Percentiles rank a stretch among this genome's conserved stretches.
phyloP scores from a whole-genome alignment of 2,113 vertebrate genomes.

The Garra rufa region DNA sequence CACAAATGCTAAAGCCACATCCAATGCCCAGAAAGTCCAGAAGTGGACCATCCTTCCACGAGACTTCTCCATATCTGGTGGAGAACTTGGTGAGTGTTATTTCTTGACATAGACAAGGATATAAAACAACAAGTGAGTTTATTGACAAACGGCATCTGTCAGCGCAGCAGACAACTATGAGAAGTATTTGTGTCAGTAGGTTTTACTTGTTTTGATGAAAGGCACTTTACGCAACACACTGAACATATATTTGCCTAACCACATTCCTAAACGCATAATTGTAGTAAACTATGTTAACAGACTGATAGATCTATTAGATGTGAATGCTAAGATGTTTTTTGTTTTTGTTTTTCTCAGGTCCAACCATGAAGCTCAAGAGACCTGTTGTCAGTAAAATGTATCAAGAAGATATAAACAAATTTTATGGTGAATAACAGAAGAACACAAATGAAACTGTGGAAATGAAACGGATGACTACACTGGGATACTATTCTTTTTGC shows the following conservation, averaged over 20 bases:
- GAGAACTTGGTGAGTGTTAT: conserved; percentile 76
- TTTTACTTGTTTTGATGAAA: background rate
- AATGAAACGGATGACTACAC: background rate
- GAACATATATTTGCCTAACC: background rate
- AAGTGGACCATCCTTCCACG: conserved; percentile 73
- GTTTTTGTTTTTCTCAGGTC: conserved; percentile 66
- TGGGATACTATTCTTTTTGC: background rate
- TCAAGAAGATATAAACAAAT: conserved; percentile 72
- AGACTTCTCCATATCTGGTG: conserved; percentile 76
- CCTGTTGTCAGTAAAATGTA: conserved; percentile 78
- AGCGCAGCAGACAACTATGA: background rate
- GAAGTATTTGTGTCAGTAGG: background rate
- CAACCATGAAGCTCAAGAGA: conserved; percentile 81
- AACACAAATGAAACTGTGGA: background rate
- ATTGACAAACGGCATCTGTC: background rate
- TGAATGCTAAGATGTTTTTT: background rate
- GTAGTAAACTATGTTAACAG: background rate
- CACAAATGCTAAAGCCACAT: conserved; percentile 69
- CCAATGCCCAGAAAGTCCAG: conserved; percentile 77
- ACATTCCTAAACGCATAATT: background rate
- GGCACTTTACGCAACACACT: background rate
- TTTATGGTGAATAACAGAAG: conserved; percentile 66
- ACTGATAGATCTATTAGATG: background rate
- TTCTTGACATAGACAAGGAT: background rate
- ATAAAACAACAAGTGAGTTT: background rate